Percentiles rank a stretch among this genome's conserved stretches.
These are phyloP conservation scores for Cardinalis cardinalis DNA, from an alignment of 2,113 vertebrate species.

Conservation along the genomic window DNA sequence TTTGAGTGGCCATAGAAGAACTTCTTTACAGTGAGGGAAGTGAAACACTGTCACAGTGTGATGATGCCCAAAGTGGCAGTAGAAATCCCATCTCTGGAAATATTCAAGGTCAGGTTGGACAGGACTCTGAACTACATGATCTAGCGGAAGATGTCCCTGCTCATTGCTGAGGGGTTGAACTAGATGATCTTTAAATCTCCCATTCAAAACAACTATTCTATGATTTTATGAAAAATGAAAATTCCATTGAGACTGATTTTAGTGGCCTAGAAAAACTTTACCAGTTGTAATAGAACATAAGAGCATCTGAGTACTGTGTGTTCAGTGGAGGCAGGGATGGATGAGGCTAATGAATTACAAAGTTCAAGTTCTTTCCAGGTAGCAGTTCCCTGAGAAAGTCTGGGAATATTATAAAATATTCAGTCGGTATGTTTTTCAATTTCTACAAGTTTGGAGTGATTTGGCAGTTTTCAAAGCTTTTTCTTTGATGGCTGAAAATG, in stretches of 20 bases:
- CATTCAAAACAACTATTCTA: not conserved
- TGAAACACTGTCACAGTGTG: not conserved
- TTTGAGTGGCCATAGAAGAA: not conserved
- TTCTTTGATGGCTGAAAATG: not conserved
- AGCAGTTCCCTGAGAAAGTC: not conserved
- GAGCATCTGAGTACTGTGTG: not conserved
- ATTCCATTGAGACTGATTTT: not conserved
- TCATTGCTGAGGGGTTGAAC: not conserved
- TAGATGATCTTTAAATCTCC: not conserved
- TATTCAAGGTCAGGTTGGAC: not conserved
- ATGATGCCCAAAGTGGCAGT: not conserved
- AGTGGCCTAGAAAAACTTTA: not conserved
- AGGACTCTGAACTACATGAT: not conserved
- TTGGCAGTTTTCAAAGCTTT: not conserved
- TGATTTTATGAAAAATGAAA: not conserved
- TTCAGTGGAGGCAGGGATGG: not conserved
- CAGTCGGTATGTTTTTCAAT: not conserved
- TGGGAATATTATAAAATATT: not conserved
- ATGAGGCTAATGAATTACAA: no score
- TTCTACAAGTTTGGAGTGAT: not conserved
- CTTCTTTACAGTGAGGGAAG: not conserved
- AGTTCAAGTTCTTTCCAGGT: not conserved
- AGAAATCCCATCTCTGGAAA: not conserved
- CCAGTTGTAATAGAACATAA: not conserved
- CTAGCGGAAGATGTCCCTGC: not conserved